These are phyloP conservation scores for Oncorhynchus masou DNA, from an alignment of 2,113 vertebrate genomes.

Conservation along the genomic window DNA sequence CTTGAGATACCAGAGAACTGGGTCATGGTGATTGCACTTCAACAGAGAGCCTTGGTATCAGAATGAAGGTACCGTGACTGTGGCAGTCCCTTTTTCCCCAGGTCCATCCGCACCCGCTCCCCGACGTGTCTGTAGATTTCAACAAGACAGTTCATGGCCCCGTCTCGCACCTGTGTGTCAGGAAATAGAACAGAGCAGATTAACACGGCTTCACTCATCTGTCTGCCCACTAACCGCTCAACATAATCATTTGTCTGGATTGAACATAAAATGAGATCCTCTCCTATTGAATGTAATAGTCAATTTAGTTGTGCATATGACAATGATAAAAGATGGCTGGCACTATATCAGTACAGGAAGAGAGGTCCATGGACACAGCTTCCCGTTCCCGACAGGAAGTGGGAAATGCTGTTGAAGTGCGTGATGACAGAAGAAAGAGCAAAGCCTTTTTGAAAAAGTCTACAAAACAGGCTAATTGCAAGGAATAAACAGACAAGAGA, in stretches of 20 bases:
- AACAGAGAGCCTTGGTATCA: background rate
- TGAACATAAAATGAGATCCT: background rate
- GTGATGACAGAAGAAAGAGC: slow-evolving; percentile 26
- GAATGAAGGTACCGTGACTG: slow-evolving; percentile 86
- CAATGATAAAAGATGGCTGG: background rate
- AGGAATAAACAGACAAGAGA: background rate
- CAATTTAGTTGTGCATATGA: background rate
- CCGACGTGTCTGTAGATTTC: slow-evolving; percentile 98
- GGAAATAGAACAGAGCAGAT: background rate
- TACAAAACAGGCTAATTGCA: too few species aligned
- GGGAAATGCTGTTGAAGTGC: background rate
- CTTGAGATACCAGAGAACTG: background rate
- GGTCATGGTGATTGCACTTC: background rate
- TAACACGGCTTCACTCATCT: background rate
- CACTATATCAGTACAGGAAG: slow-evolving; percentile 18
- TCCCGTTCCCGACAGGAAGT: slow-evolving; percentile 51
- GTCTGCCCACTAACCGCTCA: background rate
- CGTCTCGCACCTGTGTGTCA: slow-evolving; percentile 85
- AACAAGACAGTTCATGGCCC: slow-evolving; percentile 92
- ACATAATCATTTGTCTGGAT: background rate
- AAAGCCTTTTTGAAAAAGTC: background rate
- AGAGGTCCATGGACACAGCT: slow-evolving; percentile 34
- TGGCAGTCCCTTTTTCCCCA: slow-evolving; percentile 95
- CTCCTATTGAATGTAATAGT: background rate
- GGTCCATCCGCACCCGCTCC: slow-evolving; percentile 92